Percentiles rank a stretch among this genome's conserved stretches.
phyloP scores from a whole-genome alignment of 2,113 vertebrate species.

The Bubalus kerabau region DNA sequence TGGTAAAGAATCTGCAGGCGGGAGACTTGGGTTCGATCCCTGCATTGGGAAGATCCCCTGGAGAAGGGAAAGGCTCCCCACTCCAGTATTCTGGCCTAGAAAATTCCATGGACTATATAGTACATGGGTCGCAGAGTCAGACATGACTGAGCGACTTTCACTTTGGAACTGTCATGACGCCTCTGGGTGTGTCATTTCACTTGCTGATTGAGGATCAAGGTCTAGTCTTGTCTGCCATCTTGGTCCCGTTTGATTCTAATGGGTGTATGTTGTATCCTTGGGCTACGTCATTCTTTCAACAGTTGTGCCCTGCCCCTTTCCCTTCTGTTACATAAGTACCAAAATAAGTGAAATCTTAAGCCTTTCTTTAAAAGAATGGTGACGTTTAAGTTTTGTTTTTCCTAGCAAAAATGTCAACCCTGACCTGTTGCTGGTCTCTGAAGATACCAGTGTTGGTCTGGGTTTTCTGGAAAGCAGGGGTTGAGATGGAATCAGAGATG shows the following conservation, averaged over 20 bases:
- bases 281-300: not conserved
- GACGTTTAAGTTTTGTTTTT: not conserved
- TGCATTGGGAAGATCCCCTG: not conserved
- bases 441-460: not conserved
- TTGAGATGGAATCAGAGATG: not conserved
- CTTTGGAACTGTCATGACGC: accelerated
- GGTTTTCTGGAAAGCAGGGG: not conserved
- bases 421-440: not conserved
- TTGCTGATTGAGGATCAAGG: not conserved
- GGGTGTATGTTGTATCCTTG: not conserved
- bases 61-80: not conserved
- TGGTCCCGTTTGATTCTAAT: not conserved
- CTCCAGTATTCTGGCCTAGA: not conserved
- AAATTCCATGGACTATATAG: not conserved
- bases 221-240: not conserved
- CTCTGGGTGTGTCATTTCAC: not conserved
- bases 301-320: not conserved
- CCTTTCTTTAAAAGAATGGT: not conserved
- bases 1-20: not conserved
- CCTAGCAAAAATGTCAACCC: not conserved
- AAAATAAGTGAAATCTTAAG: not conserved
- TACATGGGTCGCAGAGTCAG: not conserved
- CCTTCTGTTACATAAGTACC: not conserved
- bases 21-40: not conserved
- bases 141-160: not conserved